Percentiles rank a stretch among this genome's conserved stretches.
phyloP scores from a whole-genome alignment of 2,888 invertebrate genomes.

The Hesperia comma region DNA sequence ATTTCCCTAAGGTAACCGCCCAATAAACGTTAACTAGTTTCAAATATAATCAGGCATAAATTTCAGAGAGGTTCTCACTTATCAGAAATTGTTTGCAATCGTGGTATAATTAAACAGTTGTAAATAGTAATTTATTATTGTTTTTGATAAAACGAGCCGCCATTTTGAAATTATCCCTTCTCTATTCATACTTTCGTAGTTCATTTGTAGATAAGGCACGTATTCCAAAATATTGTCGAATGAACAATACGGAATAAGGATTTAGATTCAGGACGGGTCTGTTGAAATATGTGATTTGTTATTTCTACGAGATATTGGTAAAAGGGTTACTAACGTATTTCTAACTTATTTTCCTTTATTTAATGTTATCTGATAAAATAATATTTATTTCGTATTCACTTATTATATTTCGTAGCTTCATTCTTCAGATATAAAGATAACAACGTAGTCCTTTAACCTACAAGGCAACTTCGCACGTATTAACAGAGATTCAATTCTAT shows the following conservation, averaged over 20 bases:
- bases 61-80: slow-evolving; percentile 39
- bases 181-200: slow-evolving; percentile 21
- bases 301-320: background rate
- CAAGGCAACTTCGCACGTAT: too few species aligned
- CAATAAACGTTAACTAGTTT: slow-evolving; percentile 39
- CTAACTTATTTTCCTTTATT: background rate
- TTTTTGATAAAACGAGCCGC: background rate
- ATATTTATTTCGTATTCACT: too few species aligned
- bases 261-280: slow-evolving; percentile 5
- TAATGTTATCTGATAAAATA: too few species aligned
- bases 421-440: too few species aligned
- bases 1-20: slow-evolving; percentile 33
- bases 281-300: slow-evolving; percentile 5
- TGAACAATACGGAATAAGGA: slow-evolving; percentile 8
- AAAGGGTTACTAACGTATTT: background rate
- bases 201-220: slow-evolving; percentile 24
- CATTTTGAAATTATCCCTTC: slow-evolving; percentile 6
- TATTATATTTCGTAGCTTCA: too few species aligned
- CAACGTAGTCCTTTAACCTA: too few species aligned
- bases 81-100: slow-evolving; percentile 37
- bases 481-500: too few species aligned
- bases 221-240: slow-evolving; percentile 17
- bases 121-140: slow-evolving; percentile 9
- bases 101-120: background rate
- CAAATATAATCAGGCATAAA: slow-evolving; percentile 41